Percentiles rank a stretch among this genome's conserved stretches.
Conservation (phyloP, 2,113 vertebrate genomes). For the Percina caprodes region DNA sequence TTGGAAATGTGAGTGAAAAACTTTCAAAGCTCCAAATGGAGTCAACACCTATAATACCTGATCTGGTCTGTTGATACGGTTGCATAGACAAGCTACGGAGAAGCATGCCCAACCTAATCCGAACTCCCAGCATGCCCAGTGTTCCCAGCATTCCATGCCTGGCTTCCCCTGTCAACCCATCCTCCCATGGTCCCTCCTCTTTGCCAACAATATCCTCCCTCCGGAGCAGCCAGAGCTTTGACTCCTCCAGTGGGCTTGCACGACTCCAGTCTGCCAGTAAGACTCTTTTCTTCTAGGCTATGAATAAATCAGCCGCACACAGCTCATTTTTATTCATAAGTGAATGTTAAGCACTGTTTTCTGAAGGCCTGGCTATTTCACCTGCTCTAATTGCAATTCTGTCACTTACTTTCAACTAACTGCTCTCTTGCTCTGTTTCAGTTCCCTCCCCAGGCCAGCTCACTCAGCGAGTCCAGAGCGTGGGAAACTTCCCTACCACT, state of each 20-base stretch:
- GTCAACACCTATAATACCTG: neutral
- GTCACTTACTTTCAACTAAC: neutral
- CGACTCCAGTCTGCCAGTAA: constrained; percentile 95
- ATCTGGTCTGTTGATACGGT: constrained; percentile 49
- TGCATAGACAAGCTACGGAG: constrained; percentile 92
- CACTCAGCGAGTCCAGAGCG: constrained; percentile 92
- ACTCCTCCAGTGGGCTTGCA: constrained; percentile 91
- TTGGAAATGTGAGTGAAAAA: neutral
- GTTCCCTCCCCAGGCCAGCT: constrained; percentile 95
- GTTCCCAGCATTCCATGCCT: constrained; percentile 90
- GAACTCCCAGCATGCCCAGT: constrained; percentile 92
- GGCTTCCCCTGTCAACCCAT: constrained; percentile 76
- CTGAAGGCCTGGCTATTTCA: neutral
- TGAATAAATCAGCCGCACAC: constrained; percentile 16
- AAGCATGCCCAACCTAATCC: constrained; percentile 96
- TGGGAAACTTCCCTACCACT: constrained; percentile 91
- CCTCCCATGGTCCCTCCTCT: constrained; percentile 84
- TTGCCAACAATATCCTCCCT: constrained; percentile 87
- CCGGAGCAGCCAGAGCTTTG: constrained; percentile 96
- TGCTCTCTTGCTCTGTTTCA: constrained; percentile 58
- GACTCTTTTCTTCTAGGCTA: constrained; percentile 56
- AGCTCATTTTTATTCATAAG: constrained; percentile 24
- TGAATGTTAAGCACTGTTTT: neutral
- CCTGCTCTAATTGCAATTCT: neutral
- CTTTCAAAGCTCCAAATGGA: neutral